Evolutionary conservation across 2,113 vertebrate species (phyloP), one percentile per base, ranked within the genome.

Genomic region (Elephantulus edwardii): DNA sequence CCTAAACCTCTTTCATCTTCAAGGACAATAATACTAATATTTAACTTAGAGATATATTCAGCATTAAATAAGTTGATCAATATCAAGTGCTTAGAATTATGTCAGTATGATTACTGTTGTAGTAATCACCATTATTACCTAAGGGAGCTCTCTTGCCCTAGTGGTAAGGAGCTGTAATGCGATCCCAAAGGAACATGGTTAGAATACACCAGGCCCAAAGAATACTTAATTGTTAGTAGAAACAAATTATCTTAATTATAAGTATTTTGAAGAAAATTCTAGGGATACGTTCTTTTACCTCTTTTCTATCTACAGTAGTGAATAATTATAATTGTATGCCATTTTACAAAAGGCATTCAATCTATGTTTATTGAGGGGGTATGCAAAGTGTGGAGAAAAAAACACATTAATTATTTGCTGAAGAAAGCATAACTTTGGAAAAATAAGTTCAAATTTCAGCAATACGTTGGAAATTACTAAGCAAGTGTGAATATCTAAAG

Each of bases 391-490:
- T 50, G 24, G 74, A 82, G 24, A 80, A 42, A 83, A 70, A 44
- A 16, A 26, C 78, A 74, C n/a, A 62, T 2, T 58, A 10, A 62
- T 83, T 64, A 28, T 76, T 76, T 90, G 26, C 22, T 79, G 62
- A 86, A 85, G 33, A 64, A 92, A 91, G 20, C 68, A 52, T 26
- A 81, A 3, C 46, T 83, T 54, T 46, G n/a, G n/a, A 46, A 83
- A 88, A 40, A 30, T 22, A 83, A 40, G 17, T 77, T 2, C 3
- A 30, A 64, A 71, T 9, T 42, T 89, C n/a, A 62, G 86, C 10
- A 87, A 62, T 9, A 86, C 1, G 71, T 70, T 64, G 17, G 85
- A 81, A 86, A 79, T 19, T 78, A 56, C n/a, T 83, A 86, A 88
- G 50, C 3, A 89, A 64, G 13, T 12, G 68, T 8, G 6, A n/a